Base-by-base conservation (phyloP, 2,113 vertebrate species). In the Lontra canadensis region DNA sequence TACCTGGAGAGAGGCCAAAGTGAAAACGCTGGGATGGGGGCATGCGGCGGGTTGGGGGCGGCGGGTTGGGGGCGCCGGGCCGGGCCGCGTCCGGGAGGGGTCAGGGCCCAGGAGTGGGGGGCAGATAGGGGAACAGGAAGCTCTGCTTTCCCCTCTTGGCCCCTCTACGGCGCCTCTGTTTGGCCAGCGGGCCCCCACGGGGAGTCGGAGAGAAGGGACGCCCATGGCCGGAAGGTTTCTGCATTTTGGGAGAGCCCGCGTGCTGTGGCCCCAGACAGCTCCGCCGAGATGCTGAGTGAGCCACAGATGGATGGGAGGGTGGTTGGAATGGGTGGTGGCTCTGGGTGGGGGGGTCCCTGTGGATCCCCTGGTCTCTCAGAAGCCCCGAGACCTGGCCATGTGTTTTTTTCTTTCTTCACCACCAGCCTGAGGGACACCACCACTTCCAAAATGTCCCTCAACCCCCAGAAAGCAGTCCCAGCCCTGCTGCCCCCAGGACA, bases 211-310 rank as follows among this genome's bases (percentile, higher is more conserved):
- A 26, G 36, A 74, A 42, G 0, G 11, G 71, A 20, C 21, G 21
- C 23, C 21, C 21, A 21, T 0, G 21, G 69, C 36, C 0, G 11
- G 11, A 26, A 42, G 71, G 36, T 14, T 26, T 74, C 71, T 7
- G 36, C 71, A 42, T 39, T 42, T 42, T 5, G 3, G 39, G 39
- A 25, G 14, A 26, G 11, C 71, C 36, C 13, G 6, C 14, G 39
- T 26, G 69, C 71, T 74, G 39, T 15, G 23, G 11, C 6, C 73
- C 73, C 39, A 15, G 73, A 39, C 73, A 15, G 23, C 73, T 39
- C 39, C 11, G 1, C 13, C 0, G 36, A 73, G 36, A 6, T 1
- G 69, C 36, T 4, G 21, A 3, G 36, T 25, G 36, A 1, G 21
- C 69, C 5, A 3, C 5, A 61, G 69, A 1, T 34, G 34, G 18